Percentiles rank a stretch among this genome's conserved stretches.
Conservation (phyloP, 2,113 vertebrate species). For the human region DNA sequence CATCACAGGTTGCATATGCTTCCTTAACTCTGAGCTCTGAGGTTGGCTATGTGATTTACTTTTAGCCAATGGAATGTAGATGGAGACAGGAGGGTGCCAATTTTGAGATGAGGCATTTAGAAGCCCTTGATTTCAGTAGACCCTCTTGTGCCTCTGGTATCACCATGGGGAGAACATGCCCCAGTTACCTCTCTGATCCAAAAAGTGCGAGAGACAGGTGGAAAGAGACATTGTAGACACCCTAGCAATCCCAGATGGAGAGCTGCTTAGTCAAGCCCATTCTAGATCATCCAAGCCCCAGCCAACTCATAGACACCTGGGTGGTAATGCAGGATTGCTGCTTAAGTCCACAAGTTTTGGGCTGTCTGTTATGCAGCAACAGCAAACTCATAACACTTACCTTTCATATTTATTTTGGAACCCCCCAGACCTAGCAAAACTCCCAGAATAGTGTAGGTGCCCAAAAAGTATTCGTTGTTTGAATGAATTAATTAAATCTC, state of each 20-base stretch:
- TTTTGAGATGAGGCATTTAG: not conserved
- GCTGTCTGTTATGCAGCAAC: not conserved
- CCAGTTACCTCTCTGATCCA: not conserved
- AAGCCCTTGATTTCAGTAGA: not conserved
- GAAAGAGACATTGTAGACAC: no score
- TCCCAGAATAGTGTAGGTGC: not conserved
- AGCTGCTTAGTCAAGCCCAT: not conserved
- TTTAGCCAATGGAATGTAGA: not conserved
- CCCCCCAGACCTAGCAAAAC: not conserved
- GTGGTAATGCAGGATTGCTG: no score
- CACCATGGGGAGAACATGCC: not conserved
- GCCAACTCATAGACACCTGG: accelerated
- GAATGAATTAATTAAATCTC: not conserved
- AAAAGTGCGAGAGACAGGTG: not conserved
- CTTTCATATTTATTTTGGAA: not conserved
- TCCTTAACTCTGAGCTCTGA: not conserved
- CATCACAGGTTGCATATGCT: accelerated
- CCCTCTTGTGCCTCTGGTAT: not conserved
- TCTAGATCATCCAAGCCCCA: not conserved
- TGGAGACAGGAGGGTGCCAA: not conserved
- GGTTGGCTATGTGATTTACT: not conserved
- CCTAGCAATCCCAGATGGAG: not conserved
- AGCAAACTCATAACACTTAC: not conserved
- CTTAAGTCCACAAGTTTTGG: not conserved
- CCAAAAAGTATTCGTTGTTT: not conserved